phyloP scores from a whole-genome alignment of 2,888 invertebrate species.

The Teleiodes luculella region DNA sequence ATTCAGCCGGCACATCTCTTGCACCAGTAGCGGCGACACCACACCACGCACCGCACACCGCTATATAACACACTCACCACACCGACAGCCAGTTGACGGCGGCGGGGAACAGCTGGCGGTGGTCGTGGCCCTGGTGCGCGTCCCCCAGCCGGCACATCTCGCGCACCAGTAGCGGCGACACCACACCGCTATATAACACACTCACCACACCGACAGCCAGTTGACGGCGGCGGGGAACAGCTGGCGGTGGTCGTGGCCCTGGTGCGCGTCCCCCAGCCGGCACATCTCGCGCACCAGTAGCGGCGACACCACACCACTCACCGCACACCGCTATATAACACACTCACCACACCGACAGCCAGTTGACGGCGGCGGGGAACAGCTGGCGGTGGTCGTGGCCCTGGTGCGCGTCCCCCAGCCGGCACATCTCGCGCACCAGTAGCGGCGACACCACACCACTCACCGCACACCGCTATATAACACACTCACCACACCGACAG shows the following conservation, averaged over 20 bases:
- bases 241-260: constrained; percentile 87
- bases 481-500: constrained; percentile 48
- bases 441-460: constrained; percentile 63
- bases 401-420: constrained; percentile 89
- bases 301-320: constrained; percentile 64
- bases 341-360: constrained; percentile 76
- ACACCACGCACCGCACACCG: constrained; percentile 58
- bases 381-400: constrained; percentile 89
- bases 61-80: constrained; percentile 35
- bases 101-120: constrained; percentile 88
- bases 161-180: constrained; percentile 45
- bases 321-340: too few relatives aligned
- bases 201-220: constrained; percentile 80
- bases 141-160: constrained; percentile 83
- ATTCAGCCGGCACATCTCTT: constrained; percentile 81
- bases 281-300: constrained; percentile 45
- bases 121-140: constrained; percentile 89
- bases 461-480: constrained; percentile 21
- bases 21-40: constrained; percentile 62
- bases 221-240: constrained; percentile 87
- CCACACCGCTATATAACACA: constrained; percentile 38
- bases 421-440: constrained; percentile 45
- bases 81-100: constrained; percentile 84
- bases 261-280: constrained; percentile 88
- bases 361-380: constrained; percentile 87